Percentiles rank a stretch among this genome's conserved stretches.
Conservation (phyloP, 2,113 vertebrate genomes). For the Cynoglossus semilaevis region DNA sequence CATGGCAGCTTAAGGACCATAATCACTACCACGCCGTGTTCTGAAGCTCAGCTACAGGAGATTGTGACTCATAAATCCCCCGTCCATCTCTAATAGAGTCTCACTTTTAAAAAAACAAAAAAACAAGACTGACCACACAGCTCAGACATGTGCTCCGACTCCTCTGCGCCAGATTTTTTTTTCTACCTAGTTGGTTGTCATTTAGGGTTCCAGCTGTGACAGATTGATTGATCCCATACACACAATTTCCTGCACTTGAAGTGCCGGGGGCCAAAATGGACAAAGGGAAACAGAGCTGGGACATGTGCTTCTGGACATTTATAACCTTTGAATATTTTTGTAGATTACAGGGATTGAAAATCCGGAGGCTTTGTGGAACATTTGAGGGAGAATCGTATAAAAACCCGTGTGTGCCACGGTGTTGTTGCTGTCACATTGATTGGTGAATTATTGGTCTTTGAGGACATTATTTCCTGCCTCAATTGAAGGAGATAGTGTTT, state of each 20-base stretch:
- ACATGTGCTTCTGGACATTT: conserved; percentile 43
- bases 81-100: conserved; percentile 44
- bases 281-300: conserved; percentile 25
- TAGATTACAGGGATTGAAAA: conserved; percentile 53
- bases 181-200: conserved; percentile 19
- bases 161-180: conserved; percentile 32
- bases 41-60: conserved; percentile 52
- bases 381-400: conserved; percentile 19
- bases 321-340: conserved; percentile 50
- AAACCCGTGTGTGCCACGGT: conserved; percentile 17
- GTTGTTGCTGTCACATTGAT: conserved; percentile 42
- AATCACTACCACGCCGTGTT: conserved; percentile 76
- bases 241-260: conserved; percentile 31
- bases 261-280: conserved; percentile 7
- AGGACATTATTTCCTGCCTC: conserved; percentile 36
- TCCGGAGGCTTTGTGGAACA: conserved; percentile 20
- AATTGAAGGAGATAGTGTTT: conserved; percentile 35
- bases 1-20: conserved; percentile 69
- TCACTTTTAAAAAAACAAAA: conserved; percentile 43
- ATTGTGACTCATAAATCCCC: conserved; percentile 61
- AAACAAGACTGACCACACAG: conserved; percentile 33
- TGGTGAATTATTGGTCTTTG: conserved; percentile 45
- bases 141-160: conserved; percentile 43
- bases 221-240: conserved; percentile 30
- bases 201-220: conserved; percentile 28